Base-by-base conservation (phyloP, 2,888 invertebrate genomes). In the Melikaiella ostensackeni region DNA sequence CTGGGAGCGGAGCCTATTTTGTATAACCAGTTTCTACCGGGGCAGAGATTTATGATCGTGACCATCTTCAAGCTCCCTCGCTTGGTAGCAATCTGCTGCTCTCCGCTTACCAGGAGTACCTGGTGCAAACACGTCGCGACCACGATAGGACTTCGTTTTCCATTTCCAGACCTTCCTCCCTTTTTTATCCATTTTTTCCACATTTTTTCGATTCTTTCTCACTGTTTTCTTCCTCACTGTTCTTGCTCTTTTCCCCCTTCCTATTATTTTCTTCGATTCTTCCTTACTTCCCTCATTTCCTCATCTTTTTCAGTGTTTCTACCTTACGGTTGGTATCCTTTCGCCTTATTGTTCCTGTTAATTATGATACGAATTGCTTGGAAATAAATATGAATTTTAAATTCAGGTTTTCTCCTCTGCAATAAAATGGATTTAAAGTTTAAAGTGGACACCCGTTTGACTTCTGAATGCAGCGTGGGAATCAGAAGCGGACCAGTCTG, bases 11-110 rank as follows among this genome's bases (percentile, higher is more conserved):
- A 83, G 85, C 85, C 88, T 89, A 89, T 89, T 90, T 89, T 89
- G 90, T 89, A 89, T 90, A 90, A 90, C 90, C 90, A 89, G 90
- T 90, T 82, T 88, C 85, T 85, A 85, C 85, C 85, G 85, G 80
- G 86, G 80, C 70, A 82, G 84, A 89, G 89, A 90, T 90, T 89
- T 90, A 90, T 88, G 88, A 89, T 86, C 88, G 61, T 73, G 77
- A 61, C 42, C 77, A 74, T 74, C 62, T 61, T 66, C 59, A 70
- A 76, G 75, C 64, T 75, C 50, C 75, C 75, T 75, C 57, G 57
- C 66, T 76, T 76, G 76, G 64, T 76, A 76, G 70, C 70, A 76
- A 76, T 75, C 75, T 62, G 63, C 63, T 63, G 35, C 13, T 63
- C 21, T 24, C 27, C 27, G 59, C 42, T 66, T 66, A 66, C 24